Evolutionary conservation across 2,888 invertebrate species (phyloP).

Genomic region (Tenthredo distinguenda): DNA sequence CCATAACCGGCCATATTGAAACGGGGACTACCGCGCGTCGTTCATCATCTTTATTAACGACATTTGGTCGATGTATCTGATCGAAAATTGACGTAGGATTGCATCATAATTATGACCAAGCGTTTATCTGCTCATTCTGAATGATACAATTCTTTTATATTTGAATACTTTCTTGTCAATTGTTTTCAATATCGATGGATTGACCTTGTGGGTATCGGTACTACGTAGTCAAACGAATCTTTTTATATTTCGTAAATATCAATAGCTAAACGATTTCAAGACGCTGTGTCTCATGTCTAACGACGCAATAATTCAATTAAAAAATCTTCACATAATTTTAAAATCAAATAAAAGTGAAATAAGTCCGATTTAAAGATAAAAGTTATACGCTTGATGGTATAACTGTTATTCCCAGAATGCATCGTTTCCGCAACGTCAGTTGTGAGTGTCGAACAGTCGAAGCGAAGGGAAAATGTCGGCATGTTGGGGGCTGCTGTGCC

Average conservation of each 20-base stretch:
- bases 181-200: slow-evolving; percentile 35
- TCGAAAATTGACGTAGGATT: background rate
- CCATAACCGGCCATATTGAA: slow-evolving; percentile 45
- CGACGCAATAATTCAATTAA: background rate
- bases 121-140: background rate
- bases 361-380: background rate
- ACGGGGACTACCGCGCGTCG: slow-evolving; percentile 34
- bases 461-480: slow-evolving; percentile 80
- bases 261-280: background rate
- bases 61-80: background rate
- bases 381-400: background rate
- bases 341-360: background rate
- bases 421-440: slow-evolving; percentile 68
- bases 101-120: background rate
- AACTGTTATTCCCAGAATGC: slow-evolving; percentile 59
- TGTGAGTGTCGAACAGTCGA: slow-evolving; percentile 48
- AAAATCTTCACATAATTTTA: background rate
- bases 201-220: slow-evolving; percentile 34
- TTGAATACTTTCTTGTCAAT: slow-evolving; percentile 17
- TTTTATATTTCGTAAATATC: background rate
- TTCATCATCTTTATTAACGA: slow-evolving; percentile 18
- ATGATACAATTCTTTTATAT: background rate
- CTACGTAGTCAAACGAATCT: slow-evolving; percentile 11
- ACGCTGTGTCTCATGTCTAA: background rate
- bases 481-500: slow-evolving; percentile 78